These are phyloP conservation scores for Trachymyrmex septentrionalis DNA, from an alignment of 1,140 invertebrate species.

Conservation along the genomic window DNA sequence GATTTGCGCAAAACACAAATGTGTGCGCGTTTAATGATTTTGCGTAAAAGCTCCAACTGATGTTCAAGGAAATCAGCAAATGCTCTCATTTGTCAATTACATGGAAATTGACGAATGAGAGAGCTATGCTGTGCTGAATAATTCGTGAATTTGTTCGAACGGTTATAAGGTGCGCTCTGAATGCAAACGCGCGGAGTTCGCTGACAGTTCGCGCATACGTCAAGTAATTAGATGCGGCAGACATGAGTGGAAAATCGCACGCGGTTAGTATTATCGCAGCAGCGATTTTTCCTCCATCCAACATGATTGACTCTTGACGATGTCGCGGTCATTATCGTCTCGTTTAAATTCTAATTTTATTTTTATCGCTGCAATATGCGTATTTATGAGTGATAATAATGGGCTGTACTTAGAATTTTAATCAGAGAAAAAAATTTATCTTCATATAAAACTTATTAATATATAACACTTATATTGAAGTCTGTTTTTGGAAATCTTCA, in stretches of 20 bases:
- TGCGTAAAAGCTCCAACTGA: conserved; percentile 13
- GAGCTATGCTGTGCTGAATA: conserved; percentile 19
- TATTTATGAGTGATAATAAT: background rate
- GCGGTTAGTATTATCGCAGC: conserved; percentile 33
- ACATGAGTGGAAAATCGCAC: conserved; percentile 10
- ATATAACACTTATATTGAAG: no score
- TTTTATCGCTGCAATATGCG: background rate
- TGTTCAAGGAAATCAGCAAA: conserved; percentile 32
- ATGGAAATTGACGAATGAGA: conserved; percentile 48
- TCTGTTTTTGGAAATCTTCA: no score
- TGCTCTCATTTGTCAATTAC: conserved; percentile 35
- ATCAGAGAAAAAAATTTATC: no score
- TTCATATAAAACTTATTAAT: no score
- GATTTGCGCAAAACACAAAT: conserved; percentile 14
- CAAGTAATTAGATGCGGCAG: conserved; percentile 45
- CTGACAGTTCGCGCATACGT: conserved; percentile 5
- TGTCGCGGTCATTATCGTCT: background rate
- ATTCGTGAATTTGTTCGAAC: conserved; percentile 56
- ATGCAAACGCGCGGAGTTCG: conserved; percentile 37
- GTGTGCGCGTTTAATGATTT: conserved; percentile 54
- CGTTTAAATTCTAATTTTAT: background rate
- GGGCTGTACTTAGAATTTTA: background rate
- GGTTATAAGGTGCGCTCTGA: conserved; percentile 33
- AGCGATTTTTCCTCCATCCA: conserved; percentile 11
- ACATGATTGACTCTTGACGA: background rate